Conservation (phyloP, 2,113 vertebrate genomes). For the Panthera uncia region DNA sequence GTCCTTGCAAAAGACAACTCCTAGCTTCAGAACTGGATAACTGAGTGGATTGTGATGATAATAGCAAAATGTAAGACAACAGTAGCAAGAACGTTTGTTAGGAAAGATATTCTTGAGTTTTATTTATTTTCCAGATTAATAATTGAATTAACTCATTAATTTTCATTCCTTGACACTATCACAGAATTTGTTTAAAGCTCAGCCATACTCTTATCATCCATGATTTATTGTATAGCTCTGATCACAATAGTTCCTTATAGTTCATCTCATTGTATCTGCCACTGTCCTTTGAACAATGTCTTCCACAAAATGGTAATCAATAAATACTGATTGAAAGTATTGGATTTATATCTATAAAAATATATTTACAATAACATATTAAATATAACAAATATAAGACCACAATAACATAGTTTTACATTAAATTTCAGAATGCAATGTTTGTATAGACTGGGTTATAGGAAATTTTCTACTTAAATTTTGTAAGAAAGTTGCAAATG, state of each 20-base stretch:
- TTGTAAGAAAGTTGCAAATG: slow-evolving; percentile 19
- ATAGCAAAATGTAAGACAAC: neutral
- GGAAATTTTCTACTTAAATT: neutral
- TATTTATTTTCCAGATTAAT: slow-evolving; percentile 7
- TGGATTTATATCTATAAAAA: neutral
- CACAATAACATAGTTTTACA: neutral
- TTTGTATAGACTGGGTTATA: neutral
- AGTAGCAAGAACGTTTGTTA: neutral
- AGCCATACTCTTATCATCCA: neutral
- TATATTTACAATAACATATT: neutral
- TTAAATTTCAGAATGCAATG: neutral
- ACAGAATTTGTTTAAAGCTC: neutral
- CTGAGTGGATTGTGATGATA: neutral
- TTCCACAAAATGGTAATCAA: neutral
- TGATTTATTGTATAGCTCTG: neutral
- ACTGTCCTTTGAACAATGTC: neutral
- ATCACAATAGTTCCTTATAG: neutral
- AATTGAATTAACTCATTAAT: neutral
- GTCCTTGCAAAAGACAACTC: neutral
- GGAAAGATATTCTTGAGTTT: neutral
- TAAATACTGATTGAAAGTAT: neutral
- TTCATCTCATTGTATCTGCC: neutral
- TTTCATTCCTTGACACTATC: neutral
- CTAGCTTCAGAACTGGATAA: neutral
- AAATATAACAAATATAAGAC: neutral